Conservation (phyloP, 2,888 invertebrate species). For the Toxonevra muliebris region DNA sequence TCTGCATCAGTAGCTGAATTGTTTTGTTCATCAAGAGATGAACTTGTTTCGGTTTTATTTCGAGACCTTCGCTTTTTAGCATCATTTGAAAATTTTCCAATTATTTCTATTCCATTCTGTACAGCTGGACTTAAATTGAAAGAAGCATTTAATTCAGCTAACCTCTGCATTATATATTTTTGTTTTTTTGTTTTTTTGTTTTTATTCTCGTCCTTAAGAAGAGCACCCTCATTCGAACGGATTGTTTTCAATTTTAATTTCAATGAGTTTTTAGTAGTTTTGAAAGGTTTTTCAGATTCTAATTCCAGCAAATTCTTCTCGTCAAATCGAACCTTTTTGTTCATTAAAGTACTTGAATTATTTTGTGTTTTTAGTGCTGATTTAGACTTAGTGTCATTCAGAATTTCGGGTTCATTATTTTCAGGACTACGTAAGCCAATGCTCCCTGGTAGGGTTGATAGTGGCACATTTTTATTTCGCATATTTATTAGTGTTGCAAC, state of each 20-base stretch:
- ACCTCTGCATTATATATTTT: conserved; percentile 3
- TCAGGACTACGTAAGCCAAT: no score
- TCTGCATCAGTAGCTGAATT: background rate
- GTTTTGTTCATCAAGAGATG: background rate
- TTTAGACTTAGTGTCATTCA: conserved; percentile 1
- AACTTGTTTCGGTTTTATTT: background rate
- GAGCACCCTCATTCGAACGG: conserved; percentile 6
- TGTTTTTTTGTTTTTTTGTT: no score
- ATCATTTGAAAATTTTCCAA: background rate
- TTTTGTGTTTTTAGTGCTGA: background rate
- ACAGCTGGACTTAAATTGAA: background rate
- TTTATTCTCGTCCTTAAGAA: conserved; percentile 18
- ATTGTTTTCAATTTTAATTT: background rate
- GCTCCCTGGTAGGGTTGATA: no score
- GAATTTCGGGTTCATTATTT: no score
- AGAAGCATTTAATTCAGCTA: conserved; percentile 14
- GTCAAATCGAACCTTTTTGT: conserved; percentile 18
- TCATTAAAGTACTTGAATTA: background rate
- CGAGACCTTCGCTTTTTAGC: background rate
- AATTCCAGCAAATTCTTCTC: conserved; percentile 12
- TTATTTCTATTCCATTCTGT: background rate
- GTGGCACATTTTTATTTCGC: conserved; percentile 10
- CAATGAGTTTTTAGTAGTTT: background rate
- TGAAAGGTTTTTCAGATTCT: background rate
- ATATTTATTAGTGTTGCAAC: conserved; percentile 25